These are phyloP conservation scores for Choloepus hoffmanni DNA, from an alignment of 2,113 vertebrate genomes.

Conservation along the genomic window DNA sequence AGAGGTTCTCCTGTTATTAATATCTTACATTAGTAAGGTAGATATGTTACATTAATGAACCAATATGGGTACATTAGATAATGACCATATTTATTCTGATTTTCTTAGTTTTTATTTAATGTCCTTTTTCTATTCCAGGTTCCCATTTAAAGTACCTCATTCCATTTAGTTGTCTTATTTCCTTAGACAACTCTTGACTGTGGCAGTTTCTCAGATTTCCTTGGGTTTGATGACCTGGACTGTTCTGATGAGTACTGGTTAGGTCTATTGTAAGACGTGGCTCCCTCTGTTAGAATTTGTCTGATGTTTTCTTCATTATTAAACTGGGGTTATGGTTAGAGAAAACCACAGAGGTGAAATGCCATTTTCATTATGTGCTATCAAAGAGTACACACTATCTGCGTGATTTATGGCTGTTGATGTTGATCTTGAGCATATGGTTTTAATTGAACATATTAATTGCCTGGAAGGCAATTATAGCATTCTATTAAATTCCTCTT, in stretches of 20 bases:
- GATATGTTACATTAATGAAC: neutral
- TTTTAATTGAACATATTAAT: neutral
- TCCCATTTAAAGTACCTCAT: neutral
- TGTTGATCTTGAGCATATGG: neutral
- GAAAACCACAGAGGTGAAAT: neutral
- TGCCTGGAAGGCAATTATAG: neutral
- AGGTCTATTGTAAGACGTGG: neutral
- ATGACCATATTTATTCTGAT: neutral
- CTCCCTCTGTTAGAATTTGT: neutral
- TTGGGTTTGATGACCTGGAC: neutral
- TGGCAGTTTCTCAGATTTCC: neutral
- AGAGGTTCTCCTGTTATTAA: neutral
- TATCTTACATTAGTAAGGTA: neutral
- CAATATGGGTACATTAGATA: neutral
- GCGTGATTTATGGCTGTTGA: neutral
- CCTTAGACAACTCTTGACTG: neutral
- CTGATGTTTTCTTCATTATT: neutral
- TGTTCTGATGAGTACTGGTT: neutral
- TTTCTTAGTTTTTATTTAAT: neutral
- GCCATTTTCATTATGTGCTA: neutral
- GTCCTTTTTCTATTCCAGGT: neutral
- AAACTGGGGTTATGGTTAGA: neutral
- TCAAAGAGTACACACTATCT: neutral
- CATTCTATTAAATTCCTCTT: neutral
- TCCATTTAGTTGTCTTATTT: neutral